A percentile compares a stretch with the other conserved stretches of the same genome.
Conservation (phyloP, 2,797 vertebrate genomes). For the Fringilla coelebs region DNA sequence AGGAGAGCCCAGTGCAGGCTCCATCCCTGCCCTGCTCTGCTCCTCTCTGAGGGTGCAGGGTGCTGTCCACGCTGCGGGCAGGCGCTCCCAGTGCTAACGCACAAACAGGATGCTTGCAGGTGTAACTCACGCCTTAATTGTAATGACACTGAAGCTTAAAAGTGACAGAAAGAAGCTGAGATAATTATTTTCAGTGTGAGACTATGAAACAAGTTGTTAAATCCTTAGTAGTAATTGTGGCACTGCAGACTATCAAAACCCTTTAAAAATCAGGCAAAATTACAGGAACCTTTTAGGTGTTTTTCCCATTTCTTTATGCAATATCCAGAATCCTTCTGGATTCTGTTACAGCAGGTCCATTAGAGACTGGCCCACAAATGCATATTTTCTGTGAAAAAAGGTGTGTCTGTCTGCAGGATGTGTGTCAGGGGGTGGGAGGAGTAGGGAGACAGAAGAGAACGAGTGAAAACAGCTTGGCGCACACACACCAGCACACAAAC, state of each 20-base stretch:
- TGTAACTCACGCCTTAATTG: neutral
- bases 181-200: neutral
- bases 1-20: neutral
- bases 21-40: neutral
- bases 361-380: neutral
- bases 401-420: neutral
- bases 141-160: slow-evolving; percentile 8
- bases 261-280: neutral
- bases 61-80: neutral
- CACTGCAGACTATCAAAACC: neutral
- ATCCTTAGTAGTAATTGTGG: neutral
- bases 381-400: neutral
- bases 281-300: neutral
- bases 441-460: neutral
- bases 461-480: neutral
- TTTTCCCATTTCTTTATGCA: neutral
- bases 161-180: slow-evolving; percentile 1
- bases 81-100: neutral
- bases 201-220: neutral
- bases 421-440: neutral
- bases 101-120: neutral
- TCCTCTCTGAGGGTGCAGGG: neutral
- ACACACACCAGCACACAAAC: neutral
- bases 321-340: neutral
- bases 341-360: neutral